A percentile compares a stretch with the other conserved stretches of the same genome.
phyloP scores from a whole-genome alignment of 2,113 vertebrate species.

The Lophius piscatorius region DNA sequence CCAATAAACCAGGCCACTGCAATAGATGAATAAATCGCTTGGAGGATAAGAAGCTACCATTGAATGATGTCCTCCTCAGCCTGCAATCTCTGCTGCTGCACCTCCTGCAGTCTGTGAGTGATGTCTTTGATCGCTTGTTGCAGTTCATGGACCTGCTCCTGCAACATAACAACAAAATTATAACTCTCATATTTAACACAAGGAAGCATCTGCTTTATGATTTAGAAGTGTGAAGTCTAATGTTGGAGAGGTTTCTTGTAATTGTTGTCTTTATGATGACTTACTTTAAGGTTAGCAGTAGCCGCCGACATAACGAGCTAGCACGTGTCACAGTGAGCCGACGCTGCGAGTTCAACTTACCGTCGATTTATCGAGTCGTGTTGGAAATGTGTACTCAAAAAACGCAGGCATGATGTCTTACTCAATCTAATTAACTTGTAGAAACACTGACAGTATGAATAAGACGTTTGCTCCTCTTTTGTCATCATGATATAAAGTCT shows the following conservation, averaged over 20 bases:
- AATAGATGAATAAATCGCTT: no score
- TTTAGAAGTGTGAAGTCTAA: no score
- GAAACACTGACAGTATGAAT: no score
- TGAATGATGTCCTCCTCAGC: constrained; percentile 17
- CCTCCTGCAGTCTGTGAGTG: constrained; percentile 3
- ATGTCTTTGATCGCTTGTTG: constrained; percentile 19
- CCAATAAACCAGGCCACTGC: not conserved
- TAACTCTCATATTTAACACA: no score
- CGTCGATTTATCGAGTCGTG: not conserved
- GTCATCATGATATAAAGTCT: rapidly evolving
- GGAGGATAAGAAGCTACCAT: constrained; percentile 3
- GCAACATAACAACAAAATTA: not conserved
- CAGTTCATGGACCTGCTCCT: constrained; percentile 24
- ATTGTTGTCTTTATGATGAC: no score
- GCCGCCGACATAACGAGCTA: not conserved
- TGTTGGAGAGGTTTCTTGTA: no score
- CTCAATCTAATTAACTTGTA: no score
- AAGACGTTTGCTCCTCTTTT: no score
- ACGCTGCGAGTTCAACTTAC: not conserved
- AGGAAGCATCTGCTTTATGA: no score
- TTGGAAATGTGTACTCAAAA: rapidly evolving
- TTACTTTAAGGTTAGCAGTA: not conserved
- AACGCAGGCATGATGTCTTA: not conserved
- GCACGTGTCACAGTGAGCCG: not conserved
- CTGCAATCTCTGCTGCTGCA: not conserved